Percentiles rank a stretch among this genome's conserved stretches.
Evolutionary conservation across 1,140 invertebrate genomes (phyloP).

Genomic region (Drosophila mojavensis): DNA sequence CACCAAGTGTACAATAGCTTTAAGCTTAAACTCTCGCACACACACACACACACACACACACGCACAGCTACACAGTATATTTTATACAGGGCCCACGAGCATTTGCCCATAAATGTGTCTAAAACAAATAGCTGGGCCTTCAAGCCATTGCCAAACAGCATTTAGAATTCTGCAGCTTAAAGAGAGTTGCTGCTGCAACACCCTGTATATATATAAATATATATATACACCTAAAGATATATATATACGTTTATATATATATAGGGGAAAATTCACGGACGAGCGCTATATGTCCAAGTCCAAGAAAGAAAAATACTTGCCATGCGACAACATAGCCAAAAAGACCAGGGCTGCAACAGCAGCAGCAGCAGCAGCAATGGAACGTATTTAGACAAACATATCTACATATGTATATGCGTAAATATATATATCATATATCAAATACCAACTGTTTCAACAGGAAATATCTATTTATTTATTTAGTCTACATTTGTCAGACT

Average conservation of each 20-base stretch:
- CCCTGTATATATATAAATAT: constrained; percentile 1
- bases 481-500: not conserved
- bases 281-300: constrained; percentile 79
- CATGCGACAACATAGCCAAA: constrained; percentile 72
- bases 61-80: constrained; percentile 42
- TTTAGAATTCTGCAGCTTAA: constrained; percentile 29
- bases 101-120: constrained; percentile 30
- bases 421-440: too few relatives aligned
- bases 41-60: constrained; percentile 53
- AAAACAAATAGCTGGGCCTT: constrained; percentile 10
- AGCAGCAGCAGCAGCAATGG: not conserved
- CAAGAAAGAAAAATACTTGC: constrained; percentile 82
- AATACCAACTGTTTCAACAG: constrained; percentile 1
- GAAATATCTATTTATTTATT: not conserved
- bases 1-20: constrained; percentile 83
- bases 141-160: constrained; percentile 21
- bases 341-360: constrained; percentile 44
- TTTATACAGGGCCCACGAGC: constrained; percentile 67
- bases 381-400: too few relatives aligned
- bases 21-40: constrained; percentile 83
- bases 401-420: too few relatives aligned
- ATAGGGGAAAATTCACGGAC: constrained; percentile 72
- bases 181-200: not conserved
- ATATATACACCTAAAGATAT: not conserved
- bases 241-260: not conserved